A percentile compares a stretch with the other conserved stretches of the same genome.
These are phyloP conservation scores for Andrena bucephala DNA, from an alignment of 2,888 invertebrate genomes.

Conservation along the genomic window DNA sequence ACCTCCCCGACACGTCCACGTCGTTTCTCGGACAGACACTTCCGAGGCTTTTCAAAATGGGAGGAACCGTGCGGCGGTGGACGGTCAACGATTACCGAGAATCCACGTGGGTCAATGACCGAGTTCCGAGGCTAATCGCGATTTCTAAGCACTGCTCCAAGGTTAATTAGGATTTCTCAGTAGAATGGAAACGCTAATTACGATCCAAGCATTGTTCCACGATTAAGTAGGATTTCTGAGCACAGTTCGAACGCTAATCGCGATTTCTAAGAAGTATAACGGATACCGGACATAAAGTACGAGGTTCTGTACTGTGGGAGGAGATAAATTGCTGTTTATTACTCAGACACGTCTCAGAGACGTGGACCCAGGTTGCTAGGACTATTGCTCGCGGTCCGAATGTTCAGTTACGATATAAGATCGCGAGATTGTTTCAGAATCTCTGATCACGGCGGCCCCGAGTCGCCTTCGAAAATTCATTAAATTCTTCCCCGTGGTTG, in stretches of 20 bases:
- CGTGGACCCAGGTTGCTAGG: neutral
- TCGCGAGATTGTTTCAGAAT: neutral
- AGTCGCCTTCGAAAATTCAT: conserved; percentile 8
- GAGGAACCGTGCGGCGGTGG: conserved; percentile 4
- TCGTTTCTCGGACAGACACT: neutral
- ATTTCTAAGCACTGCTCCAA: neutral
- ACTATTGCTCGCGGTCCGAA: neutral
- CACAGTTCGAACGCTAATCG: neutral
- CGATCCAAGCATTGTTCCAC: neutral
- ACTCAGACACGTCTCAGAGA: neutral
- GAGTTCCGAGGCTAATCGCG: neutral
- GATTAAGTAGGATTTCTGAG: neutral
- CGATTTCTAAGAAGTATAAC: neutral
- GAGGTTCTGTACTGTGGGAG: conserved; percentile 15
- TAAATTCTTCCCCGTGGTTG: conserved; percentile 25
- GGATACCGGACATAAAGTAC: conserved; percentile 47
- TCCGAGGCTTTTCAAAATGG: conserved; percentile 29
- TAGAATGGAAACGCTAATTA: neutral
- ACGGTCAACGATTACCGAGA: neutral
- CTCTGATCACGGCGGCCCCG: neutral
- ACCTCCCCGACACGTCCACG: conserved; percentile 1
- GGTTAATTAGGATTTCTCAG: neutral
- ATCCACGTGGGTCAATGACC: neutral
- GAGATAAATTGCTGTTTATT: conserved; percentile 32
- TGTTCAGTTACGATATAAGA: neutral